Evolutionary conservation across 2,888 invertebrate genomes (phyloP), one percentile per base, ranked within the genome.

Genomic region (Phymatocera aterrima): DNA sequence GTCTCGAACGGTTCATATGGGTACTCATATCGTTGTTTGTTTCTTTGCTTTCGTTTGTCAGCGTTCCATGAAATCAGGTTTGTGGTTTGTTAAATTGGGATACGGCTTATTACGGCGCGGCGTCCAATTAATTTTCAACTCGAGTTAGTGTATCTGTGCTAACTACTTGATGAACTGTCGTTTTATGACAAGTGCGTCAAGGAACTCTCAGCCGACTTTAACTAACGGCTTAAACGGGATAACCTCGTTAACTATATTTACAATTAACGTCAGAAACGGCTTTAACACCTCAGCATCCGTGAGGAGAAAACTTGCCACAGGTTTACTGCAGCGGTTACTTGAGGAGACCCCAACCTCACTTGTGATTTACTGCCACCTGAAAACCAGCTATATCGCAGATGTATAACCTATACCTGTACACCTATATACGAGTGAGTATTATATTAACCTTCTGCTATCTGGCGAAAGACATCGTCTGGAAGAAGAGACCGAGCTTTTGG

Each of bases 151-250:
- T 28, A 57, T 57, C 57, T 10, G 3, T 12, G 57, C 3, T 28
- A 57, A 57, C 28, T 57, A 57, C 28, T 57, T 28, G 1, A 28
- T 28, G 57, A 28, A 15, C 21, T 57, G 15, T 31, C 34, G 31
- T 64, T 64, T 37, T 64, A 64, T 64, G 24, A 64, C 15, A 37
- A 64, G 61, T 64, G 37, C 31, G n/a, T 64, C 31, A 37, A 64
- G 21, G 15, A 37, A 37, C 37, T 64, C 61, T 37, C 61, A 18
- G 37, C 34, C 31, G 37, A 64, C 31, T 64, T 64, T 18, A 8
- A 64, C 61, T 64, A 64, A 64, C 61, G 18, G 18, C 37, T 64
- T 64, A 64, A 64, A 34, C 61, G 37, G 18, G 37, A 64, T 64
- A 37, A 64, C 65, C 43, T 43, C 65, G 24, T 43, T 21, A 43